These are phyloP conservation scores for Poeciliopsis occidentalis DNA, from an alignment of 2,113 vertebrate genomes.

Conservation along the genomic window DNA sequence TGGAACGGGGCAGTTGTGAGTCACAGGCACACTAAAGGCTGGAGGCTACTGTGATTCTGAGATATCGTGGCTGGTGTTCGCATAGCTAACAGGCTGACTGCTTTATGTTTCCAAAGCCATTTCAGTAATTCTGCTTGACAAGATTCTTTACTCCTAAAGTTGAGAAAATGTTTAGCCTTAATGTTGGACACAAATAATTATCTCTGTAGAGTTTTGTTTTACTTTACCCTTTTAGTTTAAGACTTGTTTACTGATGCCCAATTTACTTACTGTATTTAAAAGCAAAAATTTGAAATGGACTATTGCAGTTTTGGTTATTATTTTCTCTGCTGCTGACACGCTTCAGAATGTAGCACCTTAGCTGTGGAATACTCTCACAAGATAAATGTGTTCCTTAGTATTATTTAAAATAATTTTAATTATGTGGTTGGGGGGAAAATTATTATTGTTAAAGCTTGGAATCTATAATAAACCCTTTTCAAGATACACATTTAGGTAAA, in stretches of 20 bases:
- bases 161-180: not conserved
- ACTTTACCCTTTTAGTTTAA: too few relatives aligned
- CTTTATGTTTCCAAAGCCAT: slow-evolving; percentile 7
- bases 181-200: not conserved
- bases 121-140: not conserved
- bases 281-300: too few relatives aligned
- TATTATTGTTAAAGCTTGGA: not conserved
- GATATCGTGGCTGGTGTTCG: slow-evolving; percentile 39
- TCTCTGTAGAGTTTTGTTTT: not conserved
- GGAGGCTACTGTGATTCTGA: slow-evolving; percentile 44
- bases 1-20: slow-evolving; percentile 32
- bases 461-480: not conserved
- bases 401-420: too few relatives aligned
- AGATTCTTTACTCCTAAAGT: not conserved
- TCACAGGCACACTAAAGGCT: slow-evolving; percentile 45
- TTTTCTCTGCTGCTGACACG: too few relatives aligned
- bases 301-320: too few relatives aligned
- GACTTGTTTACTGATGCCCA: too few relatives aligned
- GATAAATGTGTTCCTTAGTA: too few relatives aligned
- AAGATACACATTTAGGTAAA: not conserved
- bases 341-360: too few relatives aligned
- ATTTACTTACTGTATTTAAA: too few relatives aligned
- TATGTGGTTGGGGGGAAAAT: too few relatives aligned
- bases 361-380: too few relatives aligned
- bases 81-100: slow-evolving; percentile 10